phyloP scores from a whole-genome alignment of 2,113 vertebrate species.

The Erythrocebus patas region DNA sequence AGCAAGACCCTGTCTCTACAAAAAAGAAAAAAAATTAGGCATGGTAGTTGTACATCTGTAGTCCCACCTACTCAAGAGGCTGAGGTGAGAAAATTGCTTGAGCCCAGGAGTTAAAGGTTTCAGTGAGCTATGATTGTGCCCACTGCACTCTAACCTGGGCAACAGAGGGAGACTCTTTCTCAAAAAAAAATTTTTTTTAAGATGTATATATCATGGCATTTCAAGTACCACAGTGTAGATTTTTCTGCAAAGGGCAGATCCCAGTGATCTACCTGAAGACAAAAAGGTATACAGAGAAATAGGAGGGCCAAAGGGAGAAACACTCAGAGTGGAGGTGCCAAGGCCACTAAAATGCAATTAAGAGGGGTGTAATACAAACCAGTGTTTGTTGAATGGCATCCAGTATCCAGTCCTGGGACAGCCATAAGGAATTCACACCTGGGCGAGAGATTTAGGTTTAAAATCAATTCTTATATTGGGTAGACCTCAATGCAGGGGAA shows the following conservation, averaged over 20 bases:
- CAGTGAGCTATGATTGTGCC: too few species aligned
- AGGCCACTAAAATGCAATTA: neutral
- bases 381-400: neutral
- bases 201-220: neutral
- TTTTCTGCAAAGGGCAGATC: neutral
- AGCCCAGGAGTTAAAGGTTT: too few species aligned
- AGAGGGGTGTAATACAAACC: neutral
- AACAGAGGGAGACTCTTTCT: too few species aligned
- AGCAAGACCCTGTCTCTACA: too few species aligned
- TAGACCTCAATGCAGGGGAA: neutral
- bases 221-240: neutral
- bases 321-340: neutral
- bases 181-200: too few species aligned
- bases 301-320: neutral
- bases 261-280: neutral
- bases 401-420: neutral
- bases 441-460: neutral
- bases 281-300: neutral
- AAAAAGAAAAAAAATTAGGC: too few species aligned
- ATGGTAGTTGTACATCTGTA: too few species aligned
- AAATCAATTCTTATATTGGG: neutral
- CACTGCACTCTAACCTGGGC: too few species aligned
- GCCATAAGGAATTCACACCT: neutral
- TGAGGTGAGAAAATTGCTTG: too few species aligned
- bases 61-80: too few species aligned